phyloP scores from a whole-genome alignment of 2,888 invertebrate species.

The Folsomia candida region DNA sequence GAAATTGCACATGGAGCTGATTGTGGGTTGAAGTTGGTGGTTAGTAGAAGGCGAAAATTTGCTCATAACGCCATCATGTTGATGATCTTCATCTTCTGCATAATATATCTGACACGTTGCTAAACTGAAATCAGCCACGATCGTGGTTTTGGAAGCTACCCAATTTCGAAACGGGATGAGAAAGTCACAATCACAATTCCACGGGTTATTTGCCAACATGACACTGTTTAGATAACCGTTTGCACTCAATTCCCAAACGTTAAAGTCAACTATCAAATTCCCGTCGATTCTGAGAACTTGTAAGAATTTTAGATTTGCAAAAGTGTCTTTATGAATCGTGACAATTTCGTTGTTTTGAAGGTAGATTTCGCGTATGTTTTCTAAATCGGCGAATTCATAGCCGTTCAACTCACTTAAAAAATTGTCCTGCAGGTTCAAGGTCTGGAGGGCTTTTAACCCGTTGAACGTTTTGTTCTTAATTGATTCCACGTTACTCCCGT shows the following conservation, averaged over 20 bases:
- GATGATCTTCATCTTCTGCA: constrained; percentile 3
- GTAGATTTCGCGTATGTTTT: constrained; percentile 68
- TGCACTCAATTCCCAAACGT: constrained; percentile 73
- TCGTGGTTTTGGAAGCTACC: constrained; percentile 72
- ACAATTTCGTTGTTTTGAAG: constrained; percentile 72
- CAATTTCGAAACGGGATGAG: constrained; percentile 74
- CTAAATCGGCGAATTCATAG: constrained; percentile 76
- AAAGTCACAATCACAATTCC: constrained; percentile 80
- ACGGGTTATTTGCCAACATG: constrained; percentile 65
- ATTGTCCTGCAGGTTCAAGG: constrained; percentile 70
- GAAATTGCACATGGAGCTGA: constrained; percentile 35
- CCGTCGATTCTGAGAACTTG: constrained; percentile 79
- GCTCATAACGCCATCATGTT: constrained; percentile 14
- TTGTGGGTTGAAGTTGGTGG: constrained; percentile 3
- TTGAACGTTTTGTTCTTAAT: constrained; percentile 81
- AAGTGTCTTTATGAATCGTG: constrained; percentile 68
- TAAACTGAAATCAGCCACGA: constrained; percentile 65
- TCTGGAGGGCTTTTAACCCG: constrained; percentile 71
- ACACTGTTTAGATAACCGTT: constrained; percentile 83
- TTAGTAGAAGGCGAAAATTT: constrained; percentile 24
- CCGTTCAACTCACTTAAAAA: constrained; percentile 67
- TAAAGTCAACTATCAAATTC: constrained; percentile 76
- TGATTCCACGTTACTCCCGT: constrained; percentile 72
- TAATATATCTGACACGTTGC: constrained; percentile 34
- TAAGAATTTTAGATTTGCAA: constrained; percentile 68